phyloP scores from a whole-genome alignment of 2,888 invertebrate genomes.

The Hetaerina titia region DNA sequence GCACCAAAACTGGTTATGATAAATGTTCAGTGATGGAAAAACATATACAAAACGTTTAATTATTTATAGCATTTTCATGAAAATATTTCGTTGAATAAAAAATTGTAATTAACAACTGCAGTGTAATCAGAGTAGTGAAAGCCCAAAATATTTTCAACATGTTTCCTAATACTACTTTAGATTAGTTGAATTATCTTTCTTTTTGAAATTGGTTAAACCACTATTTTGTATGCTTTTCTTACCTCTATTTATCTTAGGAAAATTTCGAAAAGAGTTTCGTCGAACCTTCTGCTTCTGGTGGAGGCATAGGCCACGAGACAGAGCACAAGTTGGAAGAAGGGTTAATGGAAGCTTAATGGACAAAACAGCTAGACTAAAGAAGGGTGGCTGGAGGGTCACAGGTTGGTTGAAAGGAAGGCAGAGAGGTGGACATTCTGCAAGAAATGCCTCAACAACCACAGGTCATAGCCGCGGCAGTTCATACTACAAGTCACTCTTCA shows the following conservation, averaged over 20 bases:
- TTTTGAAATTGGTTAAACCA: not conserved
- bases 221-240: not conserved
- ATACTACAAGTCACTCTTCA: slow-evolving; percentile 60
- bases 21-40: too few relatives aligned
- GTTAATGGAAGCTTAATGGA: slow-evolving; percentile 47
- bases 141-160: not conserved
- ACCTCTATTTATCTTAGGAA: slow-evolving; percentile 75
- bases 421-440: slow-evolving; percentile 13
- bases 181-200: not conserved
- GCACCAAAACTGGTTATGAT: too few relatives aligned
- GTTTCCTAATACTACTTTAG: not conserved
- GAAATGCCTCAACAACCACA: slow-evolving; percentile 38
- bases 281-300: slow-evolving; percentile 75
- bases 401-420: slow-evolving; percentile 57
- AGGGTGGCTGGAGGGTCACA: slow-evolving; percentile 42
- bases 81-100: too few relatives aligned
- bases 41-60: too few relatives aligned
- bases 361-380: not conserved
- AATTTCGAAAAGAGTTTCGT: slow-evolving; percentile 78
- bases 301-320: slow-evolving; percentile 70
- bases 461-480: slow-evolving; percentile 49
- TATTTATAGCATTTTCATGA: too few relatives aligned
- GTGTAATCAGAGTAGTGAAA: too few relatives aligned
- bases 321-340: slow-evolving; percentile 50
- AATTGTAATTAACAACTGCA: not conserved